These are phyloP conservation scores for Trididemnum nubilum DNA, from an alignment of 23 tunicate species.

Conservation along the genomic window DNA sequence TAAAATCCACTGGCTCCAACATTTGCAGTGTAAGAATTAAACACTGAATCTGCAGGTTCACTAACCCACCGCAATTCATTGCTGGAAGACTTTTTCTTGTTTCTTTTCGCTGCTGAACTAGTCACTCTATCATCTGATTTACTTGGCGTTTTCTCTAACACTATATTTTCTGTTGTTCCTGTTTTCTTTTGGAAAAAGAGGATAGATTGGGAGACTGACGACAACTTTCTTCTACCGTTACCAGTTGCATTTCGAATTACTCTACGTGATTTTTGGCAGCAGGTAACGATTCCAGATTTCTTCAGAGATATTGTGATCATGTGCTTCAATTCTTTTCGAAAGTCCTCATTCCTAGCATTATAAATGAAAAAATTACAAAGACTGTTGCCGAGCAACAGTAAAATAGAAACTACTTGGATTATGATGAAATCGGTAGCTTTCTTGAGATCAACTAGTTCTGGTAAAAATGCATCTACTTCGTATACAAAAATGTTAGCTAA, in stretches of 20 bases:
- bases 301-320: slow-evolving; percentile 14
- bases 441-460: background rate
- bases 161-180: background rate
- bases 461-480: background rate
- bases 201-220: slow-evolving; percentile 10
- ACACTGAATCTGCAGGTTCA: background rate
- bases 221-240: slow-evolving; percentile 49
- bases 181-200: background rate
- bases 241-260: slow-evolving; percentile 33
- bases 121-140: background rate
- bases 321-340: slow-evolving; percentile 29
- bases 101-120: background rate
- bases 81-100: background rate
- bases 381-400: slow-evolving; percentile 64
- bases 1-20: background rate
- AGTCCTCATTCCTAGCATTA: slow-evolving; percentile 48
- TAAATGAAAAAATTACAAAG: slow-evolving; percentile 81
- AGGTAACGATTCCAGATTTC: background rate
- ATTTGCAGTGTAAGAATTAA: background rate
- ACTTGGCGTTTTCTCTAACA: background rate
- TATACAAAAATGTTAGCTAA: slow-evolving; percentile 25
- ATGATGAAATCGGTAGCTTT: background rate
- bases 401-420: slow-evolving; percentile 22
- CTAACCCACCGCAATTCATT: background rate
- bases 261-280: slow-evolving; percentile 20